These are phyloP conservation scores for Xenotilapia flavipinnis DNA, from an alignment of 2,113 vertebrate species.

Conservation along the genomic window DNA sequence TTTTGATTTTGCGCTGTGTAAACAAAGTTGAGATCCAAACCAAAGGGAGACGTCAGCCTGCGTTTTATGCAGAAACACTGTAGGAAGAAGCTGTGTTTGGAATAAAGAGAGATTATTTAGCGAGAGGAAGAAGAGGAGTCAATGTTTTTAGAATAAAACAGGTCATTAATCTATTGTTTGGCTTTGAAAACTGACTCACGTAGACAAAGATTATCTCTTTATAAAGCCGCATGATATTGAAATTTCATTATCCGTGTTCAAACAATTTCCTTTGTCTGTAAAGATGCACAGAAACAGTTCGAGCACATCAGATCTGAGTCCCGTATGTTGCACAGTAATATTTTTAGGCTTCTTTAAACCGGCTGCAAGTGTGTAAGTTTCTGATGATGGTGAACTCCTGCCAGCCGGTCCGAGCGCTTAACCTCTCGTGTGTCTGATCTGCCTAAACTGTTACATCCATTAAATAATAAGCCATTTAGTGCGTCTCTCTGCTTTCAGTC, in stretches of 20 bases:
- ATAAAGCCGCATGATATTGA: background rate
- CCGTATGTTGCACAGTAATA: rapidly evolving
- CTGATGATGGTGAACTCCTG: background rate
- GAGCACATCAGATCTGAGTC: background rate
- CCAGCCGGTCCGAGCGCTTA: background rate
- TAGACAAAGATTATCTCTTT: background rate
- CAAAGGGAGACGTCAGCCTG: background rate
- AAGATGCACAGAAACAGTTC: background rate
- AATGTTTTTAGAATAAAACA: background rate
- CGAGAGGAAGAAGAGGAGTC: rapidly evolving
- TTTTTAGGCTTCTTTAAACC: background rate
- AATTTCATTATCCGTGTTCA: background rate
- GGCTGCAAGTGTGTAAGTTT: background rate
- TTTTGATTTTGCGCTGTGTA: background rate
- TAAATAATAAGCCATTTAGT: background rate
- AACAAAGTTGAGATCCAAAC: background rate
- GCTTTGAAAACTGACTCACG: background rate
- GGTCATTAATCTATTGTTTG: background rate
- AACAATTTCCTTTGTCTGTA: background rate
- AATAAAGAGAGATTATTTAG: background rate
- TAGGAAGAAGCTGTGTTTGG: background rate
- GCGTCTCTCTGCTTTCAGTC: background rate
- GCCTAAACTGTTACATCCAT: background rate
- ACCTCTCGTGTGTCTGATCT: background rate
- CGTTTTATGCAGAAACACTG: background rate